Evolutionary conservation across 2,113 vertebrate species (phyloP), one percentile per base, ranked within the genome.

Genomic region (Nipponia nippon): DNA sequence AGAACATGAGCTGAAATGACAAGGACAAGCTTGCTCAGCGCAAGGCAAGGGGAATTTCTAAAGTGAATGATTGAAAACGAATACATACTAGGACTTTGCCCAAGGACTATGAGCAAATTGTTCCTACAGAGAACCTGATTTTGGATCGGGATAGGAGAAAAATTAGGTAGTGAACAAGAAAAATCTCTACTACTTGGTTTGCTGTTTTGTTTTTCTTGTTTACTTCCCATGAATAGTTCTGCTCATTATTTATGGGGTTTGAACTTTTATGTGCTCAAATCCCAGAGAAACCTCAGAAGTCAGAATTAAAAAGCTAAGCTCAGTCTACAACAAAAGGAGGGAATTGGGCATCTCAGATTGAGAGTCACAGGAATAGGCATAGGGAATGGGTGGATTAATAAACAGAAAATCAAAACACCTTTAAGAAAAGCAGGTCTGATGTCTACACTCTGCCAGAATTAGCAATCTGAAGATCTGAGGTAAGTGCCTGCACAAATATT

Each of bases 21-120:
- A 97, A 97, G 96, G 97, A 95, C 96, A 93, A 97, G 80, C 44
- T 62, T 88, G 83, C 49, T 94, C 72, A 91, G 86, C 7, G 30
- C 63, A 91, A 96, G 89, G 81, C 46, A 94, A 96, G n/a, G 72
- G 69, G 52, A 75, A 52, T 83, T 96, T 96, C 84, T 91, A 56
- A 93, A 88, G 70, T 32, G 42, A 93, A 36, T 40, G 30, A 72
- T 20, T 83, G 83, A 95, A 95, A 95, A 61, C 0, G 4, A 89
- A 95, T 27, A 27, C 9, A 38, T 10, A 49, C 38, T 16, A 84
- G 34, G 80, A 72, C 55, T 93, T 94, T 81, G 17, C 17, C 50
- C 89, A 96, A 97, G 94, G 96, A 91, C 87, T 78, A 27, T 84
- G 13, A 55, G 46, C 30, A 71, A 75, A 42, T 44, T 49, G 25